Evolutionary conservation across 1,140 invertebrate species (phyloP).

Genomic region (fruit fly (Drosophila melanogaster)): Release_6_plus_ISO1_MT NC_004354.4:3397501-3398000

Average conservation of each 20-base stretch:
- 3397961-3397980: constrained; percentile 38
- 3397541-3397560: constrained; percentile 11
- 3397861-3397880: constrained; percentile 16
- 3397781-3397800: constrained; percentile 9
- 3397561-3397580: not conserved
- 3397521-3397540: constrained; percentile 23
- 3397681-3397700: constrained; percentile 12
- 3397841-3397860: constrained; percentile 20
- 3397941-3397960: constrained; percentile 15
- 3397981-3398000: constrained; percentile 40
- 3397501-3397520: constrained; percentile 11
- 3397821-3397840: not conserved
- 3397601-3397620: too few species aligned
- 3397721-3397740: constrained; percentile 25
- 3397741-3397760: constrained; percentile 43
- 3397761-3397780: constrained; percentile 35
- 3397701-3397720: constrained; percentile 25
- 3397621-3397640: not conserved
- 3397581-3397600: too few species aligned
- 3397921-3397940: not conserved
- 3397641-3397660: too few species aligned
- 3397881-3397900: not conserved
- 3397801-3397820: constrained; percentile 45
- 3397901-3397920: not conserved
- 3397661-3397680: too few species aligned